Percentiles rank a stretch among this genome's conserved stretches.
These are phyloP conservation scores for Dreissena polymorpha DNA, from an alignment of 1,140 invertebrate species.

Conservation along the genomic window DNA sequence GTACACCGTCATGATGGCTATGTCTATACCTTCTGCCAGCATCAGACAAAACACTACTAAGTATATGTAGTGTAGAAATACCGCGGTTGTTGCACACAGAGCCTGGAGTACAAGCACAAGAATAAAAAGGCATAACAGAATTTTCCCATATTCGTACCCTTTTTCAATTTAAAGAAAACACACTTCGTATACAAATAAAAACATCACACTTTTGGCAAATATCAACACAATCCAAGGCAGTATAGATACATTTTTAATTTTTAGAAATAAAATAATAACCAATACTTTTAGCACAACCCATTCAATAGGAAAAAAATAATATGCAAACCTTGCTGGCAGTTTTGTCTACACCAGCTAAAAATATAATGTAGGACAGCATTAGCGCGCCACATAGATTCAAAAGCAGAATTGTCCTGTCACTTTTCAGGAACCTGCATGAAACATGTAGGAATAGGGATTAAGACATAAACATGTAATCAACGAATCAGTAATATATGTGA, in stretches of 20 bases:
- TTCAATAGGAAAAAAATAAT: background rate
- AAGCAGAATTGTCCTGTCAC: slow-evolving; percentile 56
- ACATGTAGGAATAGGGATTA: background rate
- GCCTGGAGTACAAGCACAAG: too few relatives aligned
- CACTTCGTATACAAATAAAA: too few relatives aligned
- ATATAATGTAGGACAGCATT: slow-evolving; percentile 62
- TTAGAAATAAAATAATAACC: too few relatives aligned
- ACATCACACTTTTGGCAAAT: too few relatives aligned
- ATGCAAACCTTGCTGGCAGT: slow-evolving; percentile 59
- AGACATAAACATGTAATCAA: background rate
- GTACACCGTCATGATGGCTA: slow-evolving; percentile 53
- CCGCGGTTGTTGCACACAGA: slow-evolving; percentile 59
- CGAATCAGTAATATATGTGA: too few relatives aligned
- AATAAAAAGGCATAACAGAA: too few relatives aligned
- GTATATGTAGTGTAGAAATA: slow-evolving; percentile 65
- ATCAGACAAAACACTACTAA: slow-evolving; percentile 66
- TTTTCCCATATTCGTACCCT: too few relatives aligned
- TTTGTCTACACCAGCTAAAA: slow-evolving; percentile 61
- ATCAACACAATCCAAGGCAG: too few relatives aligned
- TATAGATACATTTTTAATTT: too few relatives aligned
- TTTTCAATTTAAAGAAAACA: too few relatives aligned
- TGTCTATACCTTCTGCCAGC: slow-evolving; percentile 63
- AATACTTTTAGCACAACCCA: too few relatives aligned
- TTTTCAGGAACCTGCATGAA: slow-evolving; percentile 50
- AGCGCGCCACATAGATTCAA: slow-evolving; percentile 65